Percentiles rank a stretch among this genome's conserved stretches.
These are phyloP conservation scores for Pogonognathellus flavescens DNA, from an alignment of 1,140 invertebrate species.

Conservation along the genomic window DNA sequence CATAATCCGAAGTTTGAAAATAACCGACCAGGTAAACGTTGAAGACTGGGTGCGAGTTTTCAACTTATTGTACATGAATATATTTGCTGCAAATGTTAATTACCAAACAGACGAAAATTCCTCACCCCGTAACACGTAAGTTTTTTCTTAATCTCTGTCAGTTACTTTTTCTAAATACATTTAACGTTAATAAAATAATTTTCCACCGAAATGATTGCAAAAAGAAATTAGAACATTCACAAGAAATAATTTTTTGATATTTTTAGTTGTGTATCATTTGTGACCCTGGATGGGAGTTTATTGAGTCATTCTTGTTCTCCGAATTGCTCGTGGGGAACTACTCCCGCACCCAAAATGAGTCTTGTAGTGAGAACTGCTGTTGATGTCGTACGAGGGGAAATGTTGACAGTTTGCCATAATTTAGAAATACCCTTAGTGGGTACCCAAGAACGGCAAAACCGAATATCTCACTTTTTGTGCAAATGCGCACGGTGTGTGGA, in stretches of 20 bases:
- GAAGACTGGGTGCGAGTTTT: constrained; percentile 1
- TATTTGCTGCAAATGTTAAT: neutral
- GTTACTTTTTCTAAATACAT: no score
- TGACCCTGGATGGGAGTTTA: neutral
- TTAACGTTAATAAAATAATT: no score
- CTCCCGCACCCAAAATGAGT: constrained; percentile 83
- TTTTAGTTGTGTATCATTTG: neutral
- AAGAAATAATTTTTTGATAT: neutral
- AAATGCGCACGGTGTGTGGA: constrained; percentile 80
- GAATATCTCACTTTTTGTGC: constrained; percentile 83
- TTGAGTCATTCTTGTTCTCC: constrained; percentile 1
- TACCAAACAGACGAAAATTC: no score
- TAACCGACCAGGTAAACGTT: neutral
- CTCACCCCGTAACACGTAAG: neutral
- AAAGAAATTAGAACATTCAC: no score
- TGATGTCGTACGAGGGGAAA: constrained; percentile 76
- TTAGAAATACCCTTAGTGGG: constrained; percentile 83
- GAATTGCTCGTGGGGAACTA: neutral
- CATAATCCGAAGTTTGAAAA: neutral
- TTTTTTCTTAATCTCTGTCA: no score
- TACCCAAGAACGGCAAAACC: constrained; percentile 78
- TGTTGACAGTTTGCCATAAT: constrained; percentile 71
- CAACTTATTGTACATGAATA: neutral
- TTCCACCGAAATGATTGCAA: no score
- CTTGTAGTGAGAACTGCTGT: constrained; percentile 82